Percentiles rank a stretch among this genome's conserved stretches.
Conservation (phyloP, 2,888 invertebrate species). For the Tubulanus polymorphus region DNA sequence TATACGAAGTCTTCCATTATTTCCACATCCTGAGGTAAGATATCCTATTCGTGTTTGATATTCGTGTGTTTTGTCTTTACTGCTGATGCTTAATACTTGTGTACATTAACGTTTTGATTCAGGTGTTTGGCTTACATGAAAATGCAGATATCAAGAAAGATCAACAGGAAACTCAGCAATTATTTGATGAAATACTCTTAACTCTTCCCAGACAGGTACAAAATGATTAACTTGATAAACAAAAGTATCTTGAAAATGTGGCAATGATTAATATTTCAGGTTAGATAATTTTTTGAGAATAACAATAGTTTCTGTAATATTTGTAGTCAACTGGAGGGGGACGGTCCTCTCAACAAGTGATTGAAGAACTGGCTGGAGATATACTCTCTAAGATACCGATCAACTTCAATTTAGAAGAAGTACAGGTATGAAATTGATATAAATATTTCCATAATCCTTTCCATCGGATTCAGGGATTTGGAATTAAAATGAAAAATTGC, state of each 20-base stretch:
- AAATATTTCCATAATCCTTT: too few relatives aligned
- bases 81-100: too few relatives aligned
- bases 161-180: conserved; percentile 59
- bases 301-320: conserved; percentile 2
- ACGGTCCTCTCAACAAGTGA: conserved; percentile 47
- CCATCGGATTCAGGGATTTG: too few relatives aligned
- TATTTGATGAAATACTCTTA: conserved; percentile 49
- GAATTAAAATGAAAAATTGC: too few relatives aligned
- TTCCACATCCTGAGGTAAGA: conserved; percentile 48
- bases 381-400: conserved; percentile 49
- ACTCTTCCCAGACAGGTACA: conserved; percentile 52
- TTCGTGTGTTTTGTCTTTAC: too few relatives aligned
- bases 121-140: conserved; percentile 54
- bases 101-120: conserved; percentile 10
- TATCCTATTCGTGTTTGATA: too few relatives aligned
- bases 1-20: conserved; percentile 45
- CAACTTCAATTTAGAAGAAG: conserved; percentile 49
- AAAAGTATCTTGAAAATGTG: neutral
- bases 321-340: conserved; percentile 42
- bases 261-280: neutral
- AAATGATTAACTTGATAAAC: neutral
- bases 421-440: conserved; percentile 45
- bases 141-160: conserved; percentile 53
- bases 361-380: conserved; percentile 48
- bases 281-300: neutral